phyloP scores from a whole-genome alignment of 2,797 vertebrate genomes.

The Myotis planiceps region DNA sequence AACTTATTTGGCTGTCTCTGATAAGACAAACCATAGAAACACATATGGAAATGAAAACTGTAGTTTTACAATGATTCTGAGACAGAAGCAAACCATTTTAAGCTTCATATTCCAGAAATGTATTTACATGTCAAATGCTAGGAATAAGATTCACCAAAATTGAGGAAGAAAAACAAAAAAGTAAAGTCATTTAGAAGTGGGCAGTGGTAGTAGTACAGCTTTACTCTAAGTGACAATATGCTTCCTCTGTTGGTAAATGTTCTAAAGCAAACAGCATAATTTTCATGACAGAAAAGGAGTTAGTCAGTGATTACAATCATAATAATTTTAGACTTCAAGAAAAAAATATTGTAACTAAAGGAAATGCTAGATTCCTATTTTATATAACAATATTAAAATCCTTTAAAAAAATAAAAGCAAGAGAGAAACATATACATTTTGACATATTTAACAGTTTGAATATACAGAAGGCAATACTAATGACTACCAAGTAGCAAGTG shows the following conservation, averaged over 20 bases:
- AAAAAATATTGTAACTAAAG: conserved; percentile 26
- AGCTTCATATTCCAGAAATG: background rate
- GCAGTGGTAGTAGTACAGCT: background rate
- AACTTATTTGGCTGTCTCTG: background rate
- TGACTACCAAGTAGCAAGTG: conserved; percentile 78
- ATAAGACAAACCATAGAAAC: background rate
- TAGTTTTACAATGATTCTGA: background rate
- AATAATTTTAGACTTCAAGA: background rate
- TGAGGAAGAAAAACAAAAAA: background rate
- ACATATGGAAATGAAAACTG: background rate
- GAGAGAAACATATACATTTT: conserved; percentile 61
- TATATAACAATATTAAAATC: conserved; percentile 29
- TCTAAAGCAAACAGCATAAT: background rate
- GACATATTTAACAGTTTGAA: conserved; percentile 62
- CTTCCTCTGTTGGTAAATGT: background rate
- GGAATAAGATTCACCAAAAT: background rate
- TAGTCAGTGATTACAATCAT: background rate
- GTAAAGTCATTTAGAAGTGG: background rate
- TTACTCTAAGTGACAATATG: background rate
- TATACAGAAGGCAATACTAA: conserved; percentile 64
- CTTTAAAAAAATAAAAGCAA: conserved; percentile 23
- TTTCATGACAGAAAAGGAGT: conserved; percentile 34
- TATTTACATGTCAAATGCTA: background rate
- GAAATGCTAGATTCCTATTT: background rate
- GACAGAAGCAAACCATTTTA: background rate